Conservation (phyloP, 2,888 invertebrate species). For the Stenoptilia bipunctidactyla region DNA sequence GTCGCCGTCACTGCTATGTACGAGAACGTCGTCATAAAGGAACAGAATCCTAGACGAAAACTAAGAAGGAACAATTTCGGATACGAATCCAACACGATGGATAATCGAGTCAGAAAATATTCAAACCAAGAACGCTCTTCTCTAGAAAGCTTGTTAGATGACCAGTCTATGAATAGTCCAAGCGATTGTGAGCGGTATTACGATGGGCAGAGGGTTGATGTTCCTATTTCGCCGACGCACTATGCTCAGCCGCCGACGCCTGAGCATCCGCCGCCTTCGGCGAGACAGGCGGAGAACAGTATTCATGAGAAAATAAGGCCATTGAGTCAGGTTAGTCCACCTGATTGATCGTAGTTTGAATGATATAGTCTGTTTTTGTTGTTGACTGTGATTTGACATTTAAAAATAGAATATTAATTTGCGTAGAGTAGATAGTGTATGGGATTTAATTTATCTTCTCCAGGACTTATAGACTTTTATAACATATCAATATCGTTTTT, state of each 20-base stretch:
- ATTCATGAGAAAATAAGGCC: slow-evolving; percentile 93
- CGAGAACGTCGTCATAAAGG: slow-evolving; percentile 79
- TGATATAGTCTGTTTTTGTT: slow-evolving; percentile 10
- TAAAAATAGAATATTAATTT: too few relatives aligned
- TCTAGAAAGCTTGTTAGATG: slow-evolving; percentile 73
- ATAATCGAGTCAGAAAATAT: slow-evolving; percentile 52
- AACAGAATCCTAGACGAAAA: slow-evolving; percentile 80
- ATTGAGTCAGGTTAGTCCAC: slow-evolving; percentile 84
- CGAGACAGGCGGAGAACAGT: slow-evolving; percentile 87
- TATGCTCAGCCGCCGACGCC: slow-evolving; percentile 94
- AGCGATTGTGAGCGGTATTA: slow-evolving; percentile 57
- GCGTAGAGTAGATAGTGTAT: too few relatives aligned
- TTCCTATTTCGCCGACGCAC: slow-evolving; percentile 89
- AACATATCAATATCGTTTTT: too few relatives aligned
- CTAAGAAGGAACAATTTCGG: slow-evolving; percentile 72
- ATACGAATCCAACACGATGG: slow-evolving; percentile 71
- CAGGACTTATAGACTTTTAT: too few relatives aligned
- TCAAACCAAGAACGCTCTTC: slow-evolving; percentile 68
- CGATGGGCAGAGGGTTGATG: slow-evolving; percentile 50
- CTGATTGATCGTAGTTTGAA: slow-evolving; percentile 28
- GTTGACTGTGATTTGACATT: too few relatives aligned
- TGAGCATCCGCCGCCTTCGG: slow-evolving; percentile 93
- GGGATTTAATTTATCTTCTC: too few relatives aligned
- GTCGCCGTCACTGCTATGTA: slow-evolving; percentile 81
- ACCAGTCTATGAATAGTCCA: slow-evolving; percentile 66